These are phyloP conservation scores for Himalopsyche anomala DNA, from an alignment of 2,888 invertebrate genomes.

Conservation along the genomic window DNA sequence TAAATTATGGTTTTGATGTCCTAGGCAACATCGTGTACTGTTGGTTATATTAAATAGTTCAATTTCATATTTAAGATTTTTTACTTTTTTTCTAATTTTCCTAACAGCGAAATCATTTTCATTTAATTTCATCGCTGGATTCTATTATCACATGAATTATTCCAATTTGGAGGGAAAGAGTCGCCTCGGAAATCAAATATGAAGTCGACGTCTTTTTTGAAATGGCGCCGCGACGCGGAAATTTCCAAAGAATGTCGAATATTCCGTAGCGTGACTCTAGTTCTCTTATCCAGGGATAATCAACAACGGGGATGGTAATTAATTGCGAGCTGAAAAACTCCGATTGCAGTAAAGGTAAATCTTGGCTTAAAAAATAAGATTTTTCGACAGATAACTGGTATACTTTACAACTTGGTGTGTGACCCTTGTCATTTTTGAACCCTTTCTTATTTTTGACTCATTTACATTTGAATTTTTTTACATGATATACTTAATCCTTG, in stretches of 20 bases:
- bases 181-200: conserved; percentile 19
- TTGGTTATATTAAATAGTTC: too few species aligned
- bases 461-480: too few species aligned
- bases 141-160: conserved; percentile 20
- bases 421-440: too few species aligned
- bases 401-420: background rate
- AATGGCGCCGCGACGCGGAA: conserved; percentile 10
- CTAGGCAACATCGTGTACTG: too few species aligned
- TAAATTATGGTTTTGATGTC: too few species aligned
- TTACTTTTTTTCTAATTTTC: background rate
- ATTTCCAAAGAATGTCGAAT: conserved; percentile 3
- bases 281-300: conserved; percentile 9
- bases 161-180: conserved; percentile 2
- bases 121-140: conserved; percentile 13
- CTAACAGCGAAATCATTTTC: background rate
- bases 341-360: background rate
- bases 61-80: background rate
- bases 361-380: background rate
- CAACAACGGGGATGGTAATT: background rate
- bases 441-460: too few species aligned
- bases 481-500: too few species aligned
- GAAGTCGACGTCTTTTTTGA: conserved; percentile 7
- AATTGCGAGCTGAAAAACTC: background rate
- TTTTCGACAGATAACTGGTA: background rate
- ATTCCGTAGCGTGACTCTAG: conserved; percentile 13